Percentiles rank a stretch among this genome's conserved stretches.
phyloP scores from a whole-genome alignment of 1,140 invertebrate genomes.

The Drosophila ironensis region DNA sequence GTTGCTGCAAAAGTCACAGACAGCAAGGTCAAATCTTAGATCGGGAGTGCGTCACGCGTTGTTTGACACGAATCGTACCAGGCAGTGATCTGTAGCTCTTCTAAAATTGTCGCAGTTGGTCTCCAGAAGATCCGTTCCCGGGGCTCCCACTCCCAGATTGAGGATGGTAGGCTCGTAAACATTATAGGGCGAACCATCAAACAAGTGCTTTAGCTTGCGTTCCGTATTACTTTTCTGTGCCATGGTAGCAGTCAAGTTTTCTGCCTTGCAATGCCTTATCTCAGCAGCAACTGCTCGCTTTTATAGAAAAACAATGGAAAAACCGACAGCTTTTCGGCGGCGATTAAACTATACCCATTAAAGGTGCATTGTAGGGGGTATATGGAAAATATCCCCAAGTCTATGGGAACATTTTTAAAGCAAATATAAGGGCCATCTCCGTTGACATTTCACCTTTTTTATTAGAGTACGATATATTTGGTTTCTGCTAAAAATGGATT shows the following conservation, averaged over 20 bases:
- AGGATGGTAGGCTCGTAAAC: conserved; percentile 82
- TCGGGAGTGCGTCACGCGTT: background rate
- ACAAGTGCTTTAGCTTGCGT: conserved; percentile 81
- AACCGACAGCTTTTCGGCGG: background rate
- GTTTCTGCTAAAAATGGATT: too few species aligned
- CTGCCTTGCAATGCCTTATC: conserved; percentile 28
- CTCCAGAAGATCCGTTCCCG: conserved; percentile 83
- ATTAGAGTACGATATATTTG: too few species aligned
- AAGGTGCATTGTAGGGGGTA: background rate
- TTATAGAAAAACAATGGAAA: conserved; percentile 20
- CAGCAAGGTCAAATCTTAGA: conserved; percentile 1
- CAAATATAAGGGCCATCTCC: too few species aligned
- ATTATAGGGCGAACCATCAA: conserved; percentile 83
- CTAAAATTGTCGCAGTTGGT: conserved; percentile 82
- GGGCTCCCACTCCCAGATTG: conserved; percentile 84
- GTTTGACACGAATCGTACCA: conserved; percentile 72
- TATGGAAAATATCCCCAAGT: background rate
- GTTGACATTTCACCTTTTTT: too few species aligned
- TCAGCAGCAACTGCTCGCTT: background rate
- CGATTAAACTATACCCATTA: conserved; percentile 10
- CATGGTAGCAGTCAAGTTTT: conserved; percentile 23
- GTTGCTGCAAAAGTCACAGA: conserved; percentile 65
- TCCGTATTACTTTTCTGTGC: conserved; percentile 21
- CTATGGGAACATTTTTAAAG: background rate
- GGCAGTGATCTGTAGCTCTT: conserved; percentile 82